Conservation (phyloP, 1,140 invertebrate species). For the Agraylea sexmaculata region DNA sequence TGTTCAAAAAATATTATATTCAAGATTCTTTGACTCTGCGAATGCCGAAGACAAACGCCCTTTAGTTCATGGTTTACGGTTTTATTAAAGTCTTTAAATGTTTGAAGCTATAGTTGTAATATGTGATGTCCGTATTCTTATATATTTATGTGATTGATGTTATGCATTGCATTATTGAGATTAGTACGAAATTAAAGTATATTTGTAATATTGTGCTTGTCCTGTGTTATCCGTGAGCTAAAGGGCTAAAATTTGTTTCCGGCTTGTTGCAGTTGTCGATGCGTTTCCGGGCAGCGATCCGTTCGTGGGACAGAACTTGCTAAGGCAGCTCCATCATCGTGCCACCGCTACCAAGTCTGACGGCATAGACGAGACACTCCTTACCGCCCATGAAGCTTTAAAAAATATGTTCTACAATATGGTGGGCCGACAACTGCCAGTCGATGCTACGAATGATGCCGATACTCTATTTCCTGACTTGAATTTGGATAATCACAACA, state of each 20-base stretch:
- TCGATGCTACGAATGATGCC: not conserved
- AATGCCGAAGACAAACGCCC: no score
- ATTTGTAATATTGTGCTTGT: conserved; percentile 2
- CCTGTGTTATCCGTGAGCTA: conserved; percentile 19
- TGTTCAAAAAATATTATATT: no score
- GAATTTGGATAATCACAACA: conserved; percentile 35
- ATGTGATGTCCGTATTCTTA: no score
- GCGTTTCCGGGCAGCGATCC: conserved; percentile 31
- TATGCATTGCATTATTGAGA: no score
- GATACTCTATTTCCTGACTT: conserved; percentile 21
- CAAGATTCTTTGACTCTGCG: no score
- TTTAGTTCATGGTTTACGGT: no score
- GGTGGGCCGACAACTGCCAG: not conserved
- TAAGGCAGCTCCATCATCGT: not conserved
- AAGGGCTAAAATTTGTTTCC: conserved; percentile 35
- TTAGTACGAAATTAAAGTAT: no score
- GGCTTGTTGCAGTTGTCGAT: conserved; percentile 36
- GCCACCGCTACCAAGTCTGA: not conserved
- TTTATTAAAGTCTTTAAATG: no score
- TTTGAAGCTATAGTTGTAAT: no score
- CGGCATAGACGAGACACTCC: not conserved
- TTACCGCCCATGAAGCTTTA: conserved; percentile 10
- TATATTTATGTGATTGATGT: no score
- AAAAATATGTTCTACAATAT: conserved; percentile 9
- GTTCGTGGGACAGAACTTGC: not conserved